A percentile compares a stretch with the other conserved stretches of the same genome.
phyloP scores from a whole-genome alignment of 37 sponge, comb jelly and placozoan species.

The Ephydatia muelleri region DNA sequence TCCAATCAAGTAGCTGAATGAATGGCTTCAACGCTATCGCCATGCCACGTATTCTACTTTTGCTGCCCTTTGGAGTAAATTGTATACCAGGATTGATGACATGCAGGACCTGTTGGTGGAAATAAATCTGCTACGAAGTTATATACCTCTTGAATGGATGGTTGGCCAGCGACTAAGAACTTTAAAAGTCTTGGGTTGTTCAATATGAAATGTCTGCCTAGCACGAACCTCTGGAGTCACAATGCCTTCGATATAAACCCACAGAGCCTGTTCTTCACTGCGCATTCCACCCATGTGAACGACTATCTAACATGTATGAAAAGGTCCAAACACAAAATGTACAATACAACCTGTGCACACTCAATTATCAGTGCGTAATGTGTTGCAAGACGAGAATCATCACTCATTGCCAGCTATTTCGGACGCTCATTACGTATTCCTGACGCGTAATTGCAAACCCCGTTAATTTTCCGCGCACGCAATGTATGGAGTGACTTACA shows the following conservation, averaged over 20 bases:
- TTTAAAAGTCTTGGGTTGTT: not conserved
- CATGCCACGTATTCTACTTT: not conserved
- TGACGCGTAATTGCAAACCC: too few species aligned
- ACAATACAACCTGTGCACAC: not conserved
- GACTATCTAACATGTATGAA: too few species aligned
- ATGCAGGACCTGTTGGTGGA: not conserved
- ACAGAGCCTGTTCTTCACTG: not conserved
- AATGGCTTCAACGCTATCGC: conserved; percentile 1
- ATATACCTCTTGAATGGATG: not conserved
- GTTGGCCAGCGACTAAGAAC: not conserved
- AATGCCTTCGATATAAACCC: not conserved
- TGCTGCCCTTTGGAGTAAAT: not conserved
- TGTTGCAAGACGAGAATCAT: not conserved
- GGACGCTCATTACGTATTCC: too few species aligned
- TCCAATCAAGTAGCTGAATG: not conserved
- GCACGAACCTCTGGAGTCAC: not conserved
- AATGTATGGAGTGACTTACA: too few species aligned
- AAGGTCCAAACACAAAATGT: not conserved
- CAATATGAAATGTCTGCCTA: not conserved
- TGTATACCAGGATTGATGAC: not conserved
- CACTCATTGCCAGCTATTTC: too few species aligned
- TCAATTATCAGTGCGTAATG: conserved; percentile 8
- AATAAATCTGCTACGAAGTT: too few species aligned
- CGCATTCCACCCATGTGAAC: not conserved
- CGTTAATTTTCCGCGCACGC: too few species aligned